phyloP scores from a whole-genome alignment of 1,140 invertebrate genomes.

The Ceratina japonica region DNA sequence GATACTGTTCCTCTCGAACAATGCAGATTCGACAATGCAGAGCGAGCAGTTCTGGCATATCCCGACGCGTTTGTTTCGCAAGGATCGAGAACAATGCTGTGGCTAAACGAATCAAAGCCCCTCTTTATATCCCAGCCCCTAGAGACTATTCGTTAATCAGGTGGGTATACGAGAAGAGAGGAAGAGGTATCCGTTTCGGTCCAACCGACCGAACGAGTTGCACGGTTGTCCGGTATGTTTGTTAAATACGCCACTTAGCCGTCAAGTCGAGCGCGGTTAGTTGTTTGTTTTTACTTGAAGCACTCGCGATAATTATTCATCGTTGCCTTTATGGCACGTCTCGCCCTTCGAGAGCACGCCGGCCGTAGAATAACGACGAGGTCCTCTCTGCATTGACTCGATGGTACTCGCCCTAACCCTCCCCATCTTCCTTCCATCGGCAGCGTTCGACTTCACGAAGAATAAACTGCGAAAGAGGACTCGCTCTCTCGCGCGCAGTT shows the following conservation, averaged over 20 bases:
- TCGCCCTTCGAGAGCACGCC: constrained; percentile 34
- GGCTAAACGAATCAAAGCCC: constrained; percentile 36
- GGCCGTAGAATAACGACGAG: constrained; percentile 66
- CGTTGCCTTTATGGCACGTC: constrained; percentile 68
- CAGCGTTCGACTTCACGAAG: constrained; percentile 58
- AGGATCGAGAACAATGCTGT: constrained; percentile 33
- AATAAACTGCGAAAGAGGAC: constrained; percentile 73
- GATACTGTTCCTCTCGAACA: neutral
- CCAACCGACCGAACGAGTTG: constrained; percentile 1
- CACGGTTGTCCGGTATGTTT: constrained; percentile 57
- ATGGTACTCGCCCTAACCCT: constrained; percentile 45
- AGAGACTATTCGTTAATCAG: constrained; percentile 51
- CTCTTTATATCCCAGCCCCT: constrained; percentile 26
- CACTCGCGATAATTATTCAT: constrained; percentile 77
- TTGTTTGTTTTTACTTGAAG: constrained; percentile 75
- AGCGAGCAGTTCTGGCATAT: neutral
- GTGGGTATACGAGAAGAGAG: constrained; percentile 32
- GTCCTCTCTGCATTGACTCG: constrained; percentile 64
- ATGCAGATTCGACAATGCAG: neutral
- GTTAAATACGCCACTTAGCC: constrained; percentile 74
- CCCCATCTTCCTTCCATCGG: constrained; percentile 32
- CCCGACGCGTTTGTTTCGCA: neutral
- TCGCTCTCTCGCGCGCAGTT: constrained; percentile 58
- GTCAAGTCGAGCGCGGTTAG: constrained; percentile 71
- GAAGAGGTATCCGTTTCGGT: constrained; percentile 17